Percentiles rank a stretch among this genome's conserved stretches.
These are phyloP conservation scores for Busseola fusca DNA, from an alignment of 2,888 invertebrate genomes.

Conservation along the genomic window DNA sequence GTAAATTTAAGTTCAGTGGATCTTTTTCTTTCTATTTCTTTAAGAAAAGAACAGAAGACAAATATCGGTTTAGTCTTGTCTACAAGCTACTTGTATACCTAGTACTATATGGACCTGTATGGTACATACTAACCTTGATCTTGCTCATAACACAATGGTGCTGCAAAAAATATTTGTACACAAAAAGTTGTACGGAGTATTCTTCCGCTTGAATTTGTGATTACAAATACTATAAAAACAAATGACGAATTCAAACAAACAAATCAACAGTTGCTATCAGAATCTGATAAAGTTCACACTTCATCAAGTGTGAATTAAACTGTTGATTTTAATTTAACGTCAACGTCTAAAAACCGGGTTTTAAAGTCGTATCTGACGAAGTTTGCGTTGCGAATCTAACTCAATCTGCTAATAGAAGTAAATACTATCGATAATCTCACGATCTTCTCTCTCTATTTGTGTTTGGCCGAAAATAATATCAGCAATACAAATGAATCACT, in stretches of 20 bases:
- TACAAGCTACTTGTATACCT: neutral
- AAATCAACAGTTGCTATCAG: too few relatives aligned
- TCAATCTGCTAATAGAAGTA: too few relatives aligned
- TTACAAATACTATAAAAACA: too few relatives aligned
- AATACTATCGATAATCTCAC: neutral
- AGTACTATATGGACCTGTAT: neutral
- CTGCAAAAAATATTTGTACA: constrained; percentile 13
- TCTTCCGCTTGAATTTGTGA: constrained; percentile 1
- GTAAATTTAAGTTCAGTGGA: too few relatives aligned
- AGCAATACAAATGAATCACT: neutral
- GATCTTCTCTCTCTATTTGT: neutral
- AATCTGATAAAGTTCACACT: too few relatives aligned
- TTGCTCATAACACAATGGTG: neutral
- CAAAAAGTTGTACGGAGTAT: constrained; percentile 27
- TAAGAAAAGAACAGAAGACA: too few relatives aligned
- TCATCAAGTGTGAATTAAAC: neutral
- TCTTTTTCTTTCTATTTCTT: too few relatives aligned
- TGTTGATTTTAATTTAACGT: neutral
- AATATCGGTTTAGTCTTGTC: too few relatives aligned
- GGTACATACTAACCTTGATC: constrained; percentile 48
- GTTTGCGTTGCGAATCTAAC: too few relatives aligned
- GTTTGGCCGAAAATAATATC: neutral
- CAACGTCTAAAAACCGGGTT: neutral
- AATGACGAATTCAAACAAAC: too few relatives aligned
- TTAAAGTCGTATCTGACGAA: too few relatives aligned